Evolutionary conservation across 2,888 invertebrate genomes (phyloP), one percentile per base, ranked within the genome.

Genomic region (Boloria selene): DNA sequence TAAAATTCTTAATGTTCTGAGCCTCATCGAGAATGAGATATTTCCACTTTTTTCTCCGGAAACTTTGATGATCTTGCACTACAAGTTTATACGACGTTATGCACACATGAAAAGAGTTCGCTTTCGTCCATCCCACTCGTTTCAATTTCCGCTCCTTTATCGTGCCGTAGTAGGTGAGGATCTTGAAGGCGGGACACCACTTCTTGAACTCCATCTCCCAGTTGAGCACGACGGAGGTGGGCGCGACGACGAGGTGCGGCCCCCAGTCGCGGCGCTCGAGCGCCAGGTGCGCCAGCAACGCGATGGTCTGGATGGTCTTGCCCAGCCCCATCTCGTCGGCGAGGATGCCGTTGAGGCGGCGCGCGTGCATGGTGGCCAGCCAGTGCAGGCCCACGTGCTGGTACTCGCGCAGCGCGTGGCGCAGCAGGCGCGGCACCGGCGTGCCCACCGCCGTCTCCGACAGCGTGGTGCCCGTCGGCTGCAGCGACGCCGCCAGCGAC

Each of bases 151-250:
- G 93, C 86, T 99, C 99, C 84, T 99, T 99, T 78, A 97, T 97
- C 42, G 96, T 95, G 54, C 99, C 99, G 84, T 98, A 99, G 86
- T 99, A 99, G 0, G 99, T 99, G 74, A 99, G 94, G 79, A 99
- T 98, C 93, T 99, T 99, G 86, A 99, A 98, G 61, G 97, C 98
- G 0, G 99, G 99, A 87, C 99, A 99, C 99, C 99, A 99, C 88
- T 99, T 99, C 89, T 99, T 99, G 82, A 98, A 97, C 90, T 99
- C 99, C 97, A 99, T 98, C 93, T 99, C 99, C 99, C 99, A 99
- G 92, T 99, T 99, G 70, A 99, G 94, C 96, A 99, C 98, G 60
- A 99, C 99, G 73, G 99, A 99, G 16, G 99, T 99, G 68, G 99
- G 99, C 74, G 99, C 99, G 71, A 99, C 97, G 74, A 99, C 98